A percentile compares a stretch with the other conserved stretches of the same genome.
Evolutionary conservation across 2,888 invertebrate genomes (phyloP).

Genomic region (Drosophila suboccidentalis): DNA sequence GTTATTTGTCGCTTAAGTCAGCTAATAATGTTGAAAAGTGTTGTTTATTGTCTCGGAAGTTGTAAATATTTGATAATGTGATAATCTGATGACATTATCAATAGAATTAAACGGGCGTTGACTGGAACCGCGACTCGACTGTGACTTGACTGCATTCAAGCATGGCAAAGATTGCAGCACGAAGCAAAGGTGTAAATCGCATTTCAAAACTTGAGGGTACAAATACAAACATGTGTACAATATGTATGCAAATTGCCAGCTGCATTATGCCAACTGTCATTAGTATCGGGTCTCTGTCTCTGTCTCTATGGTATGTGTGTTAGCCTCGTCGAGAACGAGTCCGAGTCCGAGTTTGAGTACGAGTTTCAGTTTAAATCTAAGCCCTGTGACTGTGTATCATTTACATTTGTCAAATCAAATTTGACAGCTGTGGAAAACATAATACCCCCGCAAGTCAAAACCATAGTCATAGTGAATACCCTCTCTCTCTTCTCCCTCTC

Average conservation of each 20-base stretch:
- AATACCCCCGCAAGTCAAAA: constrained; percentile 52
- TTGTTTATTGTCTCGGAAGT: constrained; percentile 10
- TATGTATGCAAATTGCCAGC: constrained; percentile 36
- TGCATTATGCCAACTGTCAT: constrained; percentile 63
- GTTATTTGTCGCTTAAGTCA: background rate
- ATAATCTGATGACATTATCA: constrained; percentile 38
- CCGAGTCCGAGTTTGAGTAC: background rate
- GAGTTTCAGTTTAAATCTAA: background rate
- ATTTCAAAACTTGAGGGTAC: constrained; percentile 16
- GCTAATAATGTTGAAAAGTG: constrained; percentile 5
- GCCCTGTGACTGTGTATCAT: constrained; percentile 54
- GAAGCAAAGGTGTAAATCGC: constrained; percentile 45
- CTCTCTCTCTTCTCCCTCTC: background rate
- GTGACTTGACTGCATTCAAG: constrained; percentile 27
- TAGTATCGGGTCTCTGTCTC: constrained; percentile 19
- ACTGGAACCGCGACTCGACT: background rate
- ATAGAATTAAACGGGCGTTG: constrained; percentile 9
- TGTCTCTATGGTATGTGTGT: background rate
- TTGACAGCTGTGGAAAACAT: constrained; percentile 79
- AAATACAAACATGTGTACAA: background rate
- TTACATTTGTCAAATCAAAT: constrained; percentile 80
- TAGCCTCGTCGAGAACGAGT: background rate
- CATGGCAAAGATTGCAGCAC: constrained; percentile 18
- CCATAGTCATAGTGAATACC: background rate
- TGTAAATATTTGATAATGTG: constrained; percentile 51